Evolutionary conservation across 2,113 vertebrate genomes (phyloP).

Genomic region (Sturnus vulgaris): DNA sequence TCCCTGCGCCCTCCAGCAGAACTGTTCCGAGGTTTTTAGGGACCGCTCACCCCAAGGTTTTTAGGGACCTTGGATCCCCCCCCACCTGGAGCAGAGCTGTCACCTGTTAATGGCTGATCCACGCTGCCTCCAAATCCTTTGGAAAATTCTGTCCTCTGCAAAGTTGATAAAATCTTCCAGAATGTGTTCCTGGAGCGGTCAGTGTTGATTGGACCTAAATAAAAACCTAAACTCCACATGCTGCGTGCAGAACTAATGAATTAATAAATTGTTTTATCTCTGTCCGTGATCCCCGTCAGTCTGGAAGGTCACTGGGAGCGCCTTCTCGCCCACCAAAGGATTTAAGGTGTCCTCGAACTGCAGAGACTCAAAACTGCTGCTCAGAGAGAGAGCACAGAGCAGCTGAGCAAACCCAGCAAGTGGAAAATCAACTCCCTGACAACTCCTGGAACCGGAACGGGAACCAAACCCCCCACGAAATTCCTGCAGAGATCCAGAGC

Average conservation of each 20-base stretch:
- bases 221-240: not conserved
- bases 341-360: not conserved
- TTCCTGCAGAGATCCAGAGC: rapidly evolving
- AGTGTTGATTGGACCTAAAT: not conserved
- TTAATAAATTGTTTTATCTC: not conserved
- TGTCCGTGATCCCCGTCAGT: rapidly evolving
- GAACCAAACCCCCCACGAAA: rapidly evolving
- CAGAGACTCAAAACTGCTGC: not conserved
- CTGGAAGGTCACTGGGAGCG: not conserved
- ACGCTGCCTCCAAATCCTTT: not conserved
- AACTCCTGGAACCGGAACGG: rapidly evolving
- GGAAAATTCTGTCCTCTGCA: not conserved
- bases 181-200: rapidly evolving
- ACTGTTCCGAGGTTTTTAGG: not conserved
- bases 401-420: rapidly evolving
- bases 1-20: not conserved
- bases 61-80: not conserved
- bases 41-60: not conserved
- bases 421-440: not conserved
- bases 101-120: not conserved
- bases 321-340: rapidly evolving
- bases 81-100: not conserved
- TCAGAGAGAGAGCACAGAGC: not conserved
- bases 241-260: rapidly evolving
- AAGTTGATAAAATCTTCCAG: not conserved